Evolutionary conservation across 1,140 invertebrate genomes (phyloP).

Genomic region (Drosophila prosaltans): DNA sequence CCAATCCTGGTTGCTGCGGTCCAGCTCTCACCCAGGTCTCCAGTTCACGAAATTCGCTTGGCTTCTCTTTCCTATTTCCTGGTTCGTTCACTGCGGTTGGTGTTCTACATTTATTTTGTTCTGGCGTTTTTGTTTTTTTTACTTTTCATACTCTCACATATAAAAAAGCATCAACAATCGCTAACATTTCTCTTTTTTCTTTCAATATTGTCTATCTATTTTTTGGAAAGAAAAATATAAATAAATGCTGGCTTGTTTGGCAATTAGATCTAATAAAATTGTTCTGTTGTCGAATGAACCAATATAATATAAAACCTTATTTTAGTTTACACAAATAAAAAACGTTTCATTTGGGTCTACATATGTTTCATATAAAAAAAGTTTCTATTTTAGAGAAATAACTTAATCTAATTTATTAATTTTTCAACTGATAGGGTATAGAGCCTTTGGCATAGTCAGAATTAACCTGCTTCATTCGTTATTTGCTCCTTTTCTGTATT

Average conservation of each 20-base stretch:
- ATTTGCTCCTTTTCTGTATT: constrained; percentile 16
- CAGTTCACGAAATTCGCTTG: not conserved
- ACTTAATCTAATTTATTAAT: not conserved
- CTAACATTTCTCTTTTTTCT: too few relatives aligned
- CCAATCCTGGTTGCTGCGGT: constrained; percentile 30
- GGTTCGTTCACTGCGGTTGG: not conserved
- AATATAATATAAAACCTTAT: too few relatives aligned
- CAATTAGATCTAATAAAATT: not conserved
- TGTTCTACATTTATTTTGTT: constrained; percentile 1
- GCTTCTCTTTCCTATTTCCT: not conserved
- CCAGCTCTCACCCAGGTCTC: not conserved
- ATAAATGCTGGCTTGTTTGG: too few relatives aligned
- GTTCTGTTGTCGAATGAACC: too few relatives aligned
- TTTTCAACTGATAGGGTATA: not conserved
- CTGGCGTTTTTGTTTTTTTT: not conserved
- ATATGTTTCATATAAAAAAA: too few relatives aligned
- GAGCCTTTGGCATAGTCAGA: not conserved
- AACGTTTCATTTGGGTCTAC: too few relatives aligned
- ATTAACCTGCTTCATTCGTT: constrained; percentile 21
- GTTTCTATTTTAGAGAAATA: not conserved
- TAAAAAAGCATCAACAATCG: not conserved
- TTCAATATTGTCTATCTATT: too few relatives aligned
- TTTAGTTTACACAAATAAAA: too few relatives aligned
- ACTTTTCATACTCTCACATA: not conserved
- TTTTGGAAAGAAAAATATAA: too few relatives aligned